Evolutionary conservation across 1,140 invertebrate genomes (phyloP), one percentile per base, ranked within the genome.

Genomic region (Drosophila pseudoananassae): DNA sequence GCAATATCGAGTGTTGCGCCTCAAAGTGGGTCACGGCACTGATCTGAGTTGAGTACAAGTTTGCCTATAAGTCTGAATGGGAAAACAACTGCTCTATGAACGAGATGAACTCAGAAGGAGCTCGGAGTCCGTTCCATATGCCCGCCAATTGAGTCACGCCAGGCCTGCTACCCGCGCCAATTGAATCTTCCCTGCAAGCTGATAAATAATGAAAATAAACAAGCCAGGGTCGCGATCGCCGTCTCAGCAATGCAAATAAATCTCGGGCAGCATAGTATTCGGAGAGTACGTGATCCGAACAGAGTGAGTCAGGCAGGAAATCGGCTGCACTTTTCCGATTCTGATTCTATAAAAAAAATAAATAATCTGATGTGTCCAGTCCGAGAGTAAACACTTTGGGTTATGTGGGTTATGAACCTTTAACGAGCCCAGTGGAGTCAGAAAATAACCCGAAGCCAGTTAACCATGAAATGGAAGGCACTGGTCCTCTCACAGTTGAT

Each of bases 291-390:
- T 12, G 40, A 43, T 43, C 15, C 8, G 0, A 36, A 3, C 33
- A 36, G 33, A 36, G 33, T 36, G 33, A 36, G 10, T 36, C 33
- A 36, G 10, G 33, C 33, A 36, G 33, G 33, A 36, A 36, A 36
- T 36, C 33, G 33, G 33, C 10, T 43, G 40, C 15, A 43, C 15
- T 43, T 17, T 15, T 36, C 33, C 0, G 10, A 4, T 36, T 76
- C 53, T 81, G 72, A 81, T 76, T 20, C 40, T 27, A 33, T 38
- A 20, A 15, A 36, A 76, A 49, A 68, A 61, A 36, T 54, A 78
- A 78, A 78, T 25, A 46, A 20, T 7, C 15, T 27, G 5, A 7
- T 27, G 25, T 27, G 25, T 27, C 25, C 0, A 27, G 25, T 27
- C 25, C 25, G 25, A 27, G 4, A 27, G 25, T 27, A 27, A 27